Conservation (phyloP, 2,113 vertebrate genomes). For the Colistium nudipinnis region DNA sequence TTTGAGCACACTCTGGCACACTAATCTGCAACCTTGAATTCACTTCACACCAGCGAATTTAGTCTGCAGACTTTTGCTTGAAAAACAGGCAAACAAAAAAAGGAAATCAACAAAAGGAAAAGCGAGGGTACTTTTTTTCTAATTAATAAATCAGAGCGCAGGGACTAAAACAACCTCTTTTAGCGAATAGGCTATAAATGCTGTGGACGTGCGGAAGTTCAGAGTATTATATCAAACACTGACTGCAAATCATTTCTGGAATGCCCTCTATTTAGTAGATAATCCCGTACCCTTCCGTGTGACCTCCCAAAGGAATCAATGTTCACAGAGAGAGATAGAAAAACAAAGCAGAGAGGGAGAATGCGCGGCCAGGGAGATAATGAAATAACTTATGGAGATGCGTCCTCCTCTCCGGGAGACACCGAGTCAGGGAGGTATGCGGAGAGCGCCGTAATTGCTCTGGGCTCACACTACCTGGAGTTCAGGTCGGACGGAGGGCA, state of each 20-base stretch:
- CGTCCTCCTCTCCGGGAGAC: conserved; percentile 42
- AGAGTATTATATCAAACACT: conserved; percentile 58
- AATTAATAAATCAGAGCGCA: conserved; percentile 18
- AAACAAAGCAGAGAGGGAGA: conserved; percentile 65
- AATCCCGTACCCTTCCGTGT: conserved; percentile 61
- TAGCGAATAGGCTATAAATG: conserved; percentile 43
- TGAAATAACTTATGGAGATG: conserved; percentile 82
- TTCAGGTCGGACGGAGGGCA: conserved; percentile 62
- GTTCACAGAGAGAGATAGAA: conserved; percentile 45
- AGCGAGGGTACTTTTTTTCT: conserved; percentile 10
- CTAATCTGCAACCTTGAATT: conserved; percentile 33
- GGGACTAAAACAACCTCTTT: conserved; percentile 41
- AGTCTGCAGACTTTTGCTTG: not conserved
- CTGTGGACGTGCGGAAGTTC: conserved; percentile 31
- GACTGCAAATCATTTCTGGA: conserved; percentile 55
- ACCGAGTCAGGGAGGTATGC: conserved; percentile 49
- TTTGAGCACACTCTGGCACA: conserved; percentile 26
- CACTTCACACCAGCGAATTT: conserved; percentile 1
- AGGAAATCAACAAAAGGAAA: conserved; percentile 21
- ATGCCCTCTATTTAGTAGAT: conserved; percentile 65
- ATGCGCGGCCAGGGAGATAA: conserved; percentile 74
- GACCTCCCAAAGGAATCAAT: conserved; percentile 67
- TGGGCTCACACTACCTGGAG: conserved; percentile 55
- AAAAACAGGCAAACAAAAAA: conserved; percentile 4
- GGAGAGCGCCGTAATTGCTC: conserved; percentile 70